phyloP scores from a whole-genome alignment of 2,113 vertebrate species.

The Neodontobutis hainanensis region DNA sequence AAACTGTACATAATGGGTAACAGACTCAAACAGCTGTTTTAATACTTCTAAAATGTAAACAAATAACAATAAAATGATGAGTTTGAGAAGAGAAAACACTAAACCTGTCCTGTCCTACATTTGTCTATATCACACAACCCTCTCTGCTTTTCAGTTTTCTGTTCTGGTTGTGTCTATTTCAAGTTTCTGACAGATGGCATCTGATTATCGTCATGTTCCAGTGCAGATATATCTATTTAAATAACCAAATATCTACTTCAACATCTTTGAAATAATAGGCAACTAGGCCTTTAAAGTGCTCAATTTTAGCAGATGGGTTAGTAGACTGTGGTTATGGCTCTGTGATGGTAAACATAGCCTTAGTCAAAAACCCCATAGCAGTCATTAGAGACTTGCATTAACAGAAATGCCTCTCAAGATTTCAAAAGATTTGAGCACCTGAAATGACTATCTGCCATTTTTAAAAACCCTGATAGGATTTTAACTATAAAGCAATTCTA shows the following conservation, averaged over 20 bases:
- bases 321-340: constrained; percentile 3
- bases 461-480: constrained; percentile 34
- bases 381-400: constrained; percentile 28
- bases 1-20: constrained; percentile 74
- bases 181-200: constrained; percentile 42
- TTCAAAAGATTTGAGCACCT: constrained; percentile 47
- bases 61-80: constrained; percentile 75
- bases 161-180: constrained; percentile 19
- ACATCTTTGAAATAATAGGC: constrained; percentile 28
- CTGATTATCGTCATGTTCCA: constrained; percentile 23
- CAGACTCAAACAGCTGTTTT: constrained; percentile 75
- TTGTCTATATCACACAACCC: constrained; percentile 12
- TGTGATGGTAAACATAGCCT: constrained; percentile 4
- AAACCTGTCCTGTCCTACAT: constrained; percentile 52
- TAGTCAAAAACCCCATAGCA: not conserved
- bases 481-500: constrained; percentile 41
- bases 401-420: constrained; percentile 29
- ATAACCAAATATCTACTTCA: constrained; percentile 16
- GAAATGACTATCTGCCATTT: constrained; percentile 16
- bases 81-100: constrained; percentile 77
- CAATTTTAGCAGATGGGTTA: constrained; percentile 19
- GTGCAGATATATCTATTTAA: constrained; percentile 38
- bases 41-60: constrained; percentile 85
- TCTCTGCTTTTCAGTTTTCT: constrained; percentile 25
- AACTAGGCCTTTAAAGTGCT: constrained; percentile 63